Percentiles rank a stretch among this genome's conserved stretches.
Conservation (phyloP, 1,140 invertebrate species). For the Drosophila ercepeae region DNA sequence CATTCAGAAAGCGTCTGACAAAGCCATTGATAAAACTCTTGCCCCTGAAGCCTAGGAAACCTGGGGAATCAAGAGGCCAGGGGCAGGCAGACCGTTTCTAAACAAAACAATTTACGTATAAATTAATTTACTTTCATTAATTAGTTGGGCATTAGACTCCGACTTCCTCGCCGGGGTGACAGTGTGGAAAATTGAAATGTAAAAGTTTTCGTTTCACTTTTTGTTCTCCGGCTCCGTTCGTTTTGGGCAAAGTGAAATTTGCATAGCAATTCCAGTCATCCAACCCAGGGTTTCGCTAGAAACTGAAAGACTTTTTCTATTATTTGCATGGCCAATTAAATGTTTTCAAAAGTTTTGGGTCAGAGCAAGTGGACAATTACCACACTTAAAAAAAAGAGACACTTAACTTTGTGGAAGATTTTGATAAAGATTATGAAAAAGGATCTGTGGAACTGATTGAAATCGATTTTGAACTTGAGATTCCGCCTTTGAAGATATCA, state of each 20-base stretch:
- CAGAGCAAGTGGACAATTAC: neutral
- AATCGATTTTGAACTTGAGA: constrained; percentile 11
- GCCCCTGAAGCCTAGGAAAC: constrained; percentile 1
- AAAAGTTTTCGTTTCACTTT: constrained; percentile 59
- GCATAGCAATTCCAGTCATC: constrained; percentile 53
- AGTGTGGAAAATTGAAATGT: constrained; percentile 64
- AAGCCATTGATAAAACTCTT: constrained; percentile 62
- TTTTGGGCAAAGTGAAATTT: constrained; percentile 48
- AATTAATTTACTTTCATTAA: constrained; percentile 78
- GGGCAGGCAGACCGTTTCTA: constrained; percentile 42
- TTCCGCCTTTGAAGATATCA: constrained; percentile 43
- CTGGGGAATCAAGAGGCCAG: constrained; percentile 4
- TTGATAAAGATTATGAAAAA: neutral
- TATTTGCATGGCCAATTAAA: constrained; percentile 42
- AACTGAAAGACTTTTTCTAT: constrained; percentile 25
- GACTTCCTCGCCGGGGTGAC: constrained; percentile 41
- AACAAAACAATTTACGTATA: constrained; percentile 78
- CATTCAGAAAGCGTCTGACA: constrained; percentile 59
- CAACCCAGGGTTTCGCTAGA: neutral
- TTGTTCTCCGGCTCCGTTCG: constrained; percentile 27
- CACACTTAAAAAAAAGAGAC: neutral
- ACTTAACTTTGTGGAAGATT: neutral
- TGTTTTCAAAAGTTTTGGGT: neutral
- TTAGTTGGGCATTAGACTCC: constrained; percentile 64
- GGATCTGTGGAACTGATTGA: neutral